These are phyloP conservation scores for Agapornis roseicollis DNA, from an alignment of 2,113 vertebrate genomes.

Conservation along the genomic window DNA sequence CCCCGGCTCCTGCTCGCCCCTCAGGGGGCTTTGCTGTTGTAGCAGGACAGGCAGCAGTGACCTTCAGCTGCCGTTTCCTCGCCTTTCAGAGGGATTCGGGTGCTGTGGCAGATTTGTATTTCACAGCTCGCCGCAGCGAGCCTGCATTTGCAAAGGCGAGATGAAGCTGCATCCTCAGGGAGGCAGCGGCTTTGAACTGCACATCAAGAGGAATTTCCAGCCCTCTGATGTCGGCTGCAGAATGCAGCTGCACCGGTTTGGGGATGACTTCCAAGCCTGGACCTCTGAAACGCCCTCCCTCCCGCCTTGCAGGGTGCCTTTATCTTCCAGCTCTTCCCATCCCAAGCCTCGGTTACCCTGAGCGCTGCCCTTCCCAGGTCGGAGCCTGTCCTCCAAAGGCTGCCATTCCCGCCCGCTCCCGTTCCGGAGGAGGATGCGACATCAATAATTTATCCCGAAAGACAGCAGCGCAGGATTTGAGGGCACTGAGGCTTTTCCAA, in stretches of 20 bases:
- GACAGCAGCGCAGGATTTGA: slow-evolving; percentile 50
- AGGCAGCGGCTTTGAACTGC: slow-evolving; percentile 63
- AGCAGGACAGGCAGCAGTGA: slow-evolving; percentile 18
- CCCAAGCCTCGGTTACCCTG: not conserved
- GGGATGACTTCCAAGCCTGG: slow-evolving; percentile 55
- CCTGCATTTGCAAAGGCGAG: slow-evolving; percentile 42
- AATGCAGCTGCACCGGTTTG: slow-evolving; percentile 58
- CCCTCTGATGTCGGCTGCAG: slow-evolving; percentile 60
- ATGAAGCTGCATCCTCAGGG: slow-evolving; percentile 51
- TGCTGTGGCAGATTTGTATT: not conserved
- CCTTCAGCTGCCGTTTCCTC: slow-evolving; percentile 23
- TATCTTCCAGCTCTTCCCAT: slow-evolving; percentile 29
- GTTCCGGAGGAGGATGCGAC: not conserved
- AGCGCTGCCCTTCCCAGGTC: not conserved
- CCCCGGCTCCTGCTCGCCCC: not conserved
- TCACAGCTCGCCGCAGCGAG: not conserved
- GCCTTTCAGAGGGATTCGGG: slow-evolving; percentile 37
- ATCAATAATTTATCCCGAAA: slow-evolving; percentile 55
- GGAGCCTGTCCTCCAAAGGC: not conserved
- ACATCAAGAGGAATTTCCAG: slow-evolving; percentile 68
- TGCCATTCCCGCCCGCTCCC: not conserved
- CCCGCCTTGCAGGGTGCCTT: not conserved
- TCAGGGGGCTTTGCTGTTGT: not conserved
- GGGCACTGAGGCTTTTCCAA: slow-evolving; percentile 55
- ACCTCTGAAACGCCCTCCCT: slow-evolving; percentile 21